These are phyloP conservation scores for Pristionchus exspectatus DNA, from an alignment of 2,888 invertebrate genomes.

Conservation along the genomic window DNA sequence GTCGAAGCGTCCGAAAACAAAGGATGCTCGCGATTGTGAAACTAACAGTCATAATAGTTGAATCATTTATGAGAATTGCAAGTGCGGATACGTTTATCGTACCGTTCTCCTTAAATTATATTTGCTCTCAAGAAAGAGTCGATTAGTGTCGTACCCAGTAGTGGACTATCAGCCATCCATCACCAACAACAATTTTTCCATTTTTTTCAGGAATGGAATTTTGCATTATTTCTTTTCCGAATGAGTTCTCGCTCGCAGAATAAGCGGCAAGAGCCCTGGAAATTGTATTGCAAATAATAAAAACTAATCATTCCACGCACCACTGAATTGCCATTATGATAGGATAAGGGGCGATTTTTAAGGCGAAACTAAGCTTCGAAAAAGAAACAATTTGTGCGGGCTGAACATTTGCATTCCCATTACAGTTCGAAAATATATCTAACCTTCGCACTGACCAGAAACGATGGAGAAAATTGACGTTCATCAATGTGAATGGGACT, in stretches of 20 bases:
- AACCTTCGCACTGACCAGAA: neutral
- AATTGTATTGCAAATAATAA: neutral
- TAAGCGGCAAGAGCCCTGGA: neutral
- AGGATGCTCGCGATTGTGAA: neutral
- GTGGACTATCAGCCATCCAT: neutral
- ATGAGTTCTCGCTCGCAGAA: neutral
- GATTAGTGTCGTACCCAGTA: neutral
- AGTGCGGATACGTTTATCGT: neutral
- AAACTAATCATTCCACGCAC: neutral
- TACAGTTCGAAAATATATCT: neutral
- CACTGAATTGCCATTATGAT: neutral
- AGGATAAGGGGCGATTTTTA: neutral
- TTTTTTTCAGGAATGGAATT: neutral
- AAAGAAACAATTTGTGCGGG: neutral
- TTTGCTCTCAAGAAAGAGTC: too few species aligned
- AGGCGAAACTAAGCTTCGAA: neutral
- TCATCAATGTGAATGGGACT: neutral
- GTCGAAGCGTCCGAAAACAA: neutral
- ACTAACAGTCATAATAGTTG: neutral
- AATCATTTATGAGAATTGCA: neutral
- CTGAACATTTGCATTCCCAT: neutral
- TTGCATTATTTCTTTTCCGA: neutral
- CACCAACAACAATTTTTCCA: neutral
- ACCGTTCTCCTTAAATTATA: neutral
- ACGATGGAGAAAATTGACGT: neutral